These are phyloP conservation scores for Urechis unicinctus DNA, from an alignment of 2,888 invertebrate species.

Conservation along the genomic window DNA sequence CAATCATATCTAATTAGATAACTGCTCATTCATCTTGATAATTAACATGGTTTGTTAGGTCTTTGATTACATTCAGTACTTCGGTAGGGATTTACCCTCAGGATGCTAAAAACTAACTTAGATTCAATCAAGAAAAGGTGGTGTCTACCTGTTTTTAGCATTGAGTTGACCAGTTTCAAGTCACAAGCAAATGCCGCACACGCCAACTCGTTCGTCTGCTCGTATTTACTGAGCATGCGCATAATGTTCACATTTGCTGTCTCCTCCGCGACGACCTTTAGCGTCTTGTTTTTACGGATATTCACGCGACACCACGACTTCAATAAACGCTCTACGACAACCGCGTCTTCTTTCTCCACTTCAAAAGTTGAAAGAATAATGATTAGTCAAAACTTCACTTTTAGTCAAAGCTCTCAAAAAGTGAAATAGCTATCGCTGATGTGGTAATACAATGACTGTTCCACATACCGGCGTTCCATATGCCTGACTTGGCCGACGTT, in stretches of 20 bases:
- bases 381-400: neutral
- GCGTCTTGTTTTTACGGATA: constrained; percentile 18
- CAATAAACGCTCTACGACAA: constrained; percentile 20
- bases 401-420: too few species aligned
- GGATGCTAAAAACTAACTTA: too few species aligned
- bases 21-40: too few species aligned
- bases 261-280: constrained; percentile 24
- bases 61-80: too few species aligned
- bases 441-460: too few species aligned
- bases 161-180: constrained; percentile 14
- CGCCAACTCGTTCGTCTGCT: constrained; percentile 25
- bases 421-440: neutral
- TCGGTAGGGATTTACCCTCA: too few species aligned
- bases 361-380: neutral
- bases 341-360: constrained; percentile 24
- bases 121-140: too few species aligned
- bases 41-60: too few species aligned
- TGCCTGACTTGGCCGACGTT: constrained; percentile 23
- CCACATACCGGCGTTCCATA: constrained; percentile 31
- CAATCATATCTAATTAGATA: too few species aligned
- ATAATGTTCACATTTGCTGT: constrained; percentile 24
- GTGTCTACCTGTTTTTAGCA: constrained; percentile 20
- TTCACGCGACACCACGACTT: constrained; percentile 26
- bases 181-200: constrained; percentile 26
- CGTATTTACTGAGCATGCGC: constrained; percentile 17